Base-by-base conservation (phyloP, 2,113 vertebrate genomes). In the Chaetops frenatus region DNA sequence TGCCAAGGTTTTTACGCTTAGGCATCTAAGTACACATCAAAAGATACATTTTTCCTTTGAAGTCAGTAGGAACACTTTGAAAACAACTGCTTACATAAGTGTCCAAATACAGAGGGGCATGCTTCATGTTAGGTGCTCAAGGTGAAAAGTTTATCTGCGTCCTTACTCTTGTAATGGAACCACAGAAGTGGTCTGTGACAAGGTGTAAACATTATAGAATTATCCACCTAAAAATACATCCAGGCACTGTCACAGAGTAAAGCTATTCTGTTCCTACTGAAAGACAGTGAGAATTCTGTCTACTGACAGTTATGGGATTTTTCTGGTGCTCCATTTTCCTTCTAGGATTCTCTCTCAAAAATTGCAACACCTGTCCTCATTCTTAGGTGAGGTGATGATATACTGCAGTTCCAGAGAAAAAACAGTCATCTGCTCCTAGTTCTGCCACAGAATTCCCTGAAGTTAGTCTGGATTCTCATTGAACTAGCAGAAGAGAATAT, bases 31-130 rank as follows among this genome's bases (percentile, higher is more conserved):
- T 19, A 47, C 16, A 85, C 70, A 93, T 95, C 91, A 92, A 84
- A 95, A 94, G 84, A 81, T 14, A 54, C 2, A 8, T 42, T 85
- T 87, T 79, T 45, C 57, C 74, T 94, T 93, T 94, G 81, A 96
- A 92, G 65, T 82, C 48, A 82, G 27, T 2, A 44, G 24, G 57
- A 85, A 71, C 48, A 81, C 85, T 96, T 58, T 58, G 57, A 91
- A 93, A 94, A 45, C 31, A 53, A 36, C 56, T 48, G 60, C 81
- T 92, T 81, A 72, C 1, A 0, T 77, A 91, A 92, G 57, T 18
- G 77, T 82, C 53, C 40, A 62, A 70, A 62, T 16, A 42, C 21
- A n/a, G 69, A 81, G 22, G 10, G 45, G 69, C 0, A 0, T 57
- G 53, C 40, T 56, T 57, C 28, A 11, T 9, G 47, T n/a, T 35